Percentiles rank a stretch among this genome's conserved stretches.
These are phyloP conservation scores for Lepus oiostolus DNA, from an alignment of 2,797 vertebrate species.

Conservation along the genomic window DNA sequence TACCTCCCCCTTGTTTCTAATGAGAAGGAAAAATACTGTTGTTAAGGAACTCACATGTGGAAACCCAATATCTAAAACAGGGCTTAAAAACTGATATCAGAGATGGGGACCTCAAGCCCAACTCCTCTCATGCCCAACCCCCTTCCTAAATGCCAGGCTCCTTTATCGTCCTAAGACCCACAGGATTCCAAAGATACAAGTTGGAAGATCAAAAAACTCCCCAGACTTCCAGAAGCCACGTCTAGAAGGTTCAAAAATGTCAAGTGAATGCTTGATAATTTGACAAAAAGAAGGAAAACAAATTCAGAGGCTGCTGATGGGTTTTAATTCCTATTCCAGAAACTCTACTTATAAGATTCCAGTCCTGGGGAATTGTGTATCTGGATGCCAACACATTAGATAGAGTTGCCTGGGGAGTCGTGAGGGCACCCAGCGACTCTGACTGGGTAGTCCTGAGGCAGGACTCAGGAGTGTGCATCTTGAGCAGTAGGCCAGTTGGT, in stretches of 20 bases:
- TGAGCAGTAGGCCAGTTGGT: not conserved
- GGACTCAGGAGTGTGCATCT: not conserved
- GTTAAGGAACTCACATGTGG: not conserved
- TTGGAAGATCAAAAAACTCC: not conserved
- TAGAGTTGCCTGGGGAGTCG: not conserved
- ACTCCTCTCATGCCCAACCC: not conserved
- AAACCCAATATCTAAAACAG: not conserved
- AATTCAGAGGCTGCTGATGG: not conserved
- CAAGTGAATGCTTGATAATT: not conserved
- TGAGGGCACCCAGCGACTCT: not conserved
- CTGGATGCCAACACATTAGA: not conserved
- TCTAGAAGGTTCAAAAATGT: not conserved
- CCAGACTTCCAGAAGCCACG: not conserved
- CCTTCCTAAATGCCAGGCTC: not conserved
- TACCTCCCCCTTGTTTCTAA: not conserved
- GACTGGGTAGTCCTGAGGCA: not conserved
- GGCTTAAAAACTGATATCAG: not conserved
- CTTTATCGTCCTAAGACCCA: not conserved
- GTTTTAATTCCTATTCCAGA: conserved; percentile 15
- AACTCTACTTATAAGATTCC: not conserved
- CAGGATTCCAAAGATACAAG: not conserved
- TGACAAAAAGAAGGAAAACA: not conserved
- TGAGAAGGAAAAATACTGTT: not conserved
- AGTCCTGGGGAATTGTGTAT: not conserved
- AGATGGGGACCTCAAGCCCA: not conserved